Percentiles rank a stretch among this genome's conserved stretches.
Conservation (phyloP, 2,797 vertebrate species). For the Macropus fuliginosus region DNA sequence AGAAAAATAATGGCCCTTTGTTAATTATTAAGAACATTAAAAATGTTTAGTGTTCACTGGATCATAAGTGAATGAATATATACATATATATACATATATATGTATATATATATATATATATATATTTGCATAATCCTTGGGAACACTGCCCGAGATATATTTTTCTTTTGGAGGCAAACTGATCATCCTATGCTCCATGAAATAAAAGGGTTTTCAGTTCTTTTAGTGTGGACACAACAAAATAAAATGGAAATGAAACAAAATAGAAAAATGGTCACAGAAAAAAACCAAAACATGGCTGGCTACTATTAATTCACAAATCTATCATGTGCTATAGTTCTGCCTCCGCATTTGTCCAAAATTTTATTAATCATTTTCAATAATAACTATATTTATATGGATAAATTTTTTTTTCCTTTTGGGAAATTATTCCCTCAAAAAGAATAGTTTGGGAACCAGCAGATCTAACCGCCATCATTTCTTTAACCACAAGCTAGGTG, state of each 20-base stretch:
- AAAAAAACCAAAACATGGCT: background rate
- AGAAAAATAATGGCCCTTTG: background rate
- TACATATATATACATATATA: background rate
- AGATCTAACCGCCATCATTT: background rate
- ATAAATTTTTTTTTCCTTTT: background rate
- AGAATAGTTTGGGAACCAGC: background rate
- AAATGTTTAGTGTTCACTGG: background rate
- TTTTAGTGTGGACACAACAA: background rate
- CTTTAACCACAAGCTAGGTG: background rate
- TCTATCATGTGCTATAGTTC: background rate
- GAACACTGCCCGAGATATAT: background rate
- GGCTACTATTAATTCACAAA: background rate
- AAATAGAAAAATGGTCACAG: background rate
- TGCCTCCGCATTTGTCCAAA: slow-evolving; percentile 3
- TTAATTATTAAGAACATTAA: background rate
- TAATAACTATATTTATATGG: slow-evolving; percentile 7
- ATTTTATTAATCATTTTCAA: slow-evolving; percentile 42
- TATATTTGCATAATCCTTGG: background rate
- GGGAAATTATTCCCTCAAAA: slow-evolving; percentile 48
- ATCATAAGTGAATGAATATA: background rate
- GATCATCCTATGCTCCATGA: background rate
- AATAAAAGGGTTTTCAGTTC: background rate
- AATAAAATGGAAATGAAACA: background rate
- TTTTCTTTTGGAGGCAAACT: background rate
- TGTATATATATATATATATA: background rate